These are phyloP conservation scores for Lamellibrachia luymesi DNA, from an alignment of 1,140 invertebrate genomes.

Conservation along the genomic window DNA sequence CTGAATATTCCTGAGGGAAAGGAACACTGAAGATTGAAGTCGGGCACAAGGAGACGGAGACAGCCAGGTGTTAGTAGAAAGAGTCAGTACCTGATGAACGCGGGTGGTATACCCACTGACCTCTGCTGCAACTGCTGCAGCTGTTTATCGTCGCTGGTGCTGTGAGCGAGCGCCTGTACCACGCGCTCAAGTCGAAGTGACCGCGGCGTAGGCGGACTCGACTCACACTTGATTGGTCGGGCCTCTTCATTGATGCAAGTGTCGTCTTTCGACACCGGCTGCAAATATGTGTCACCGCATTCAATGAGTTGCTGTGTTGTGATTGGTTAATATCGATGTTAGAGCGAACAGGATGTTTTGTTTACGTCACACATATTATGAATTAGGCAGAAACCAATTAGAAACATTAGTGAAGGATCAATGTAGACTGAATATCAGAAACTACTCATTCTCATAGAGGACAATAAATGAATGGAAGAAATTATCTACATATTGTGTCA, in stretches of 20 bases:
- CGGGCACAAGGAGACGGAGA: not conserved
- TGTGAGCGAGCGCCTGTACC: conserved; percentile 79
- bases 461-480: no score
- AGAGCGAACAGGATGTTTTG: not conserved
- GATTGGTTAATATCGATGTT: not conserved
- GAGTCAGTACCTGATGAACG: conserved; percentile 9
- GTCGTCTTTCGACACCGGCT: conserved; percentile 20
- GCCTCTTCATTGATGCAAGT: not conserved
- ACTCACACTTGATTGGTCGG: conserved; percentile 50
- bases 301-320: not conserved
- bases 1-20: not conserved
- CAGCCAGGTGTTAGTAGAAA: conserved; percentile 6
- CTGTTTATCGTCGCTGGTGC: conserved; percentile 76
- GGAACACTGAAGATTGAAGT: not conserved
- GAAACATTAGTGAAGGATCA: no score
- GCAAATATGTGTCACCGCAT: not conserved
- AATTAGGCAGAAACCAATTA: no score
- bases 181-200: conserved; percentile 79
- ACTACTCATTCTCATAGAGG: no score
- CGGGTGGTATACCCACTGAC: conserved; percentile 10
- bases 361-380: not conserved
- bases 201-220: conserved; percentile 78
- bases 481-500: no score
- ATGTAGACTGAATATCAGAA: no score
- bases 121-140: conserved; percentile 13